Conservation (phyloP, 2,888 invertebrate genomes). For the Lithodes maja region DNA sequence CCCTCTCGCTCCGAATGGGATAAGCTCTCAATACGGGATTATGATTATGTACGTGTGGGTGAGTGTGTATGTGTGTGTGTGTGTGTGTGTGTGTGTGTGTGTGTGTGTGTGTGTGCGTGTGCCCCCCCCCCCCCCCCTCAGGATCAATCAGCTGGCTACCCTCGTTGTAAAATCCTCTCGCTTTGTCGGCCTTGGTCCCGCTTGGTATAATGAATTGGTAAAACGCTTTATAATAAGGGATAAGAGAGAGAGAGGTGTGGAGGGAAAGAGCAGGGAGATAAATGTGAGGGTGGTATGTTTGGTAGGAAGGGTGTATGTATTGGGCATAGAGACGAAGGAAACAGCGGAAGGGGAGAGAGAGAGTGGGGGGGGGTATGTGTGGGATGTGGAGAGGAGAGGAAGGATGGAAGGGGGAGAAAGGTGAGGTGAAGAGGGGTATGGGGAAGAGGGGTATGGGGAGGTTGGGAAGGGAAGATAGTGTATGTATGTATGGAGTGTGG, state of each 20-base stretch:
- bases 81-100: constrained; percentile 1
- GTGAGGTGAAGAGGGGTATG: neutral
- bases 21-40: neutral
- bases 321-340: neutral
- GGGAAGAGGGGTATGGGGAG: neutral
- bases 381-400: neutral
- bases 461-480: neutral
- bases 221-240: neutral
- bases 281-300: too few relatives aligned
- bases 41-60: neutral
- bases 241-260: neutral
- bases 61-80: neutral
- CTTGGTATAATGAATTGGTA: too few relatives aligned
- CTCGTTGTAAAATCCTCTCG: too few relatives aligned
- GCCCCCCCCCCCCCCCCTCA: too few relatives aligned
- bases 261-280: neutral
- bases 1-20: too few relatives aligned
- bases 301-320: too few relatives aligned
- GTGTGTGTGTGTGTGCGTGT: neutral
- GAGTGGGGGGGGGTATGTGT: neutral
- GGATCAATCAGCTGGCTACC: too few relatives aligned
- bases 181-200: too few relatives aligned
- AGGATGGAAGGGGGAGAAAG: neutral
- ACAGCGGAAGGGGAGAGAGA: neutral
- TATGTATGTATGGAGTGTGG: too few relatives aligned